Evolutionary conservation across 1,140 invertebrate genomes (phyloP), one percentile per base, ranked within the genome.

Genomic region (Bombus pyrosoma): DNA sequence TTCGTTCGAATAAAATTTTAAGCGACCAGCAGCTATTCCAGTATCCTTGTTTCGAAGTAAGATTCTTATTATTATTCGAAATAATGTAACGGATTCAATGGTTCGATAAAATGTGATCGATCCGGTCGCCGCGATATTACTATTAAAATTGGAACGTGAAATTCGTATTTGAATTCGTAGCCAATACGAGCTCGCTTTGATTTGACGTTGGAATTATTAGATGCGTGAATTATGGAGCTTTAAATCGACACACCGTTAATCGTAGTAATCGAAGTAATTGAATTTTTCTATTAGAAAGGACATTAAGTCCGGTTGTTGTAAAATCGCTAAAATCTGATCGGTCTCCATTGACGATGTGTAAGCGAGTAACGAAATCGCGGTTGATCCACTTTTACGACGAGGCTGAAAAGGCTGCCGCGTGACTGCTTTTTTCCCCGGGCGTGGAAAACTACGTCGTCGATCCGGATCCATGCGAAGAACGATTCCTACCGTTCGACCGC

Each of bases 401-500:
- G 2, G 78, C 34, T 18, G 32, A 68, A 68, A 68, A 79, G 34
- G 4, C 4, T 9, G 1, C 18, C 39, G 10, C 77, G 6, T 37
- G 57, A 32, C 32, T 68, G 64, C 64, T 22, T 34, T 68, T 15
- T n/a, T 74, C n/a, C 28, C 12, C 47, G 3, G 25, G 2, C 13
- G 53, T 41, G 28, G 53, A 37, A 73, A 81, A 81, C 53, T 37
- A n/a, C 12, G 3, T 15, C n/a, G n/a, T 64, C 37, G 71, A 81
- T 81, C 32, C 71, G 39, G 53, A 28, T 74, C 37, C 43, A 32
- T 22, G 71, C 10, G 22, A 73, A 82, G 74, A 85, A 83, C 85
- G 88, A 91, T 88, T 83, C 82, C 68, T 86, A 82, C 43, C 81
- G 81, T 86, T 74, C 59, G 73, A 88, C 57, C 71, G 86, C 85